phyloP scores from a whole-genome alignment of 2,888 invertebrate genomes.

The Heliconius cydno region DNA sequence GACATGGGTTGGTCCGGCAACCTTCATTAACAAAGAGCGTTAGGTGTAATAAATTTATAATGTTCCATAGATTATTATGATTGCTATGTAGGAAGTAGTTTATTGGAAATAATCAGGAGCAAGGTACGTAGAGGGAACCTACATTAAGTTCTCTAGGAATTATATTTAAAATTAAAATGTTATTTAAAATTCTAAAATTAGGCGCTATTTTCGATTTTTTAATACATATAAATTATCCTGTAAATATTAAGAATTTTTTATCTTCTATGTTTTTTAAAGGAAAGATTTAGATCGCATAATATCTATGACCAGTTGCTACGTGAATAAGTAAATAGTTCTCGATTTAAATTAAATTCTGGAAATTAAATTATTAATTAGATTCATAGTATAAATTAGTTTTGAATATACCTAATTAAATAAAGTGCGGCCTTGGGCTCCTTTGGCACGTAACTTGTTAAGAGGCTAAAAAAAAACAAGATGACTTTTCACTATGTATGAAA shows the following conservation, averaged over 20 bases:
- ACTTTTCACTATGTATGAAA: neutral
- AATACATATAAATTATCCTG: no score
- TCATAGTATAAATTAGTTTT: neutral
- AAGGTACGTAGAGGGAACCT: no score
- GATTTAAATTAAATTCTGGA: neutral
- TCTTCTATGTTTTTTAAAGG: neutral
- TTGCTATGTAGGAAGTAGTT: neutral
- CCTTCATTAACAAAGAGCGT: conserved; percentile 45
- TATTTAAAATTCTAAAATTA: no score
- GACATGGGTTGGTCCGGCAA: conserved; percentile 39
- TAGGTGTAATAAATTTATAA: conserved; percentile 21
- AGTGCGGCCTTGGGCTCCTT: neutral
- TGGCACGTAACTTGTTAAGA: neutral
- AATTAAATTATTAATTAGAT: neutral
- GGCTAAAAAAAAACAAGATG: neutral
- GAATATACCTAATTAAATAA: neutral
- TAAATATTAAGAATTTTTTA: neutral
- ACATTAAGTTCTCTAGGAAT: no score
- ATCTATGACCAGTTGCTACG: neutral
- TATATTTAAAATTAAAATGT: no score
- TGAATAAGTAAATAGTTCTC: neutral
- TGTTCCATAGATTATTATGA: neutral
- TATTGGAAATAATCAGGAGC: neutral
- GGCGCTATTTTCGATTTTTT: no score
- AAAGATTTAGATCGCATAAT: neutral